A percentile compares a stretch with the other conserved stretches of the same genome.
Conservation (phyloP, 2,888 invertebrate species). For the Parelbella ahira region DNA sequence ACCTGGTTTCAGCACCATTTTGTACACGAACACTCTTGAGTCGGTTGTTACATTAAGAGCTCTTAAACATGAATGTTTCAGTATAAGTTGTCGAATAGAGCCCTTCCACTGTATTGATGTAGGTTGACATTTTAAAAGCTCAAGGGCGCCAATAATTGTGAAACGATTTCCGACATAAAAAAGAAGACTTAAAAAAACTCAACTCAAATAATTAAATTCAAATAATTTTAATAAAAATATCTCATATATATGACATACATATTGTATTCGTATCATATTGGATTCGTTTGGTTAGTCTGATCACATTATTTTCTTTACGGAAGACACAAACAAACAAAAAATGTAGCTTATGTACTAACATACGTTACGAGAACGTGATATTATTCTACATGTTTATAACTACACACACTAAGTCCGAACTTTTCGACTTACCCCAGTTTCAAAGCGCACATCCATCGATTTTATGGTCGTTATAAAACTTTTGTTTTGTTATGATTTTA, state of each 20-base stretch:
- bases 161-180: constrained; percentile 6
- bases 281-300: too few relatives aligned
- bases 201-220: too few relatives aligned
- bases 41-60: constrained; percentile 11
- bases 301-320: too few relatives aligned
- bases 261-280: too few relatives aligned
- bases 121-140: constrained; percentile 23
- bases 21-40: not conserved
- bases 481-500: constrained; percentile 10
- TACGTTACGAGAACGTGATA: too few relatives aligned
- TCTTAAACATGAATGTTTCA: constrained; percentile 12
- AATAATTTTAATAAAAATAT: too few relatives aligned
- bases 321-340: too few relatives aligned
- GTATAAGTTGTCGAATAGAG: constrained; percentile 10
- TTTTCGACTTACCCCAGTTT: constrained; percentile 6
- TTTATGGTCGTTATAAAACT: constrained; percentile 14
- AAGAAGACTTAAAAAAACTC: too few relatives aligned
- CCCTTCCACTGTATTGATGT: constrained; percentile 18
- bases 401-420: constrained; percentile 2
- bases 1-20: constrained; percentile 1
- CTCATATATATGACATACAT: too few relatives aligned
- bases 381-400: too few relatives aligned
- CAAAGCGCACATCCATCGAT: constrained; percentile 7
- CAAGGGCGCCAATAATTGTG: constrained; percentile 19
- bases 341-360: too few relatives aligned